Conservation (phyloP, 2,113 vertebrate genomes). For the Epinephelus lanceolatus region DNA sequence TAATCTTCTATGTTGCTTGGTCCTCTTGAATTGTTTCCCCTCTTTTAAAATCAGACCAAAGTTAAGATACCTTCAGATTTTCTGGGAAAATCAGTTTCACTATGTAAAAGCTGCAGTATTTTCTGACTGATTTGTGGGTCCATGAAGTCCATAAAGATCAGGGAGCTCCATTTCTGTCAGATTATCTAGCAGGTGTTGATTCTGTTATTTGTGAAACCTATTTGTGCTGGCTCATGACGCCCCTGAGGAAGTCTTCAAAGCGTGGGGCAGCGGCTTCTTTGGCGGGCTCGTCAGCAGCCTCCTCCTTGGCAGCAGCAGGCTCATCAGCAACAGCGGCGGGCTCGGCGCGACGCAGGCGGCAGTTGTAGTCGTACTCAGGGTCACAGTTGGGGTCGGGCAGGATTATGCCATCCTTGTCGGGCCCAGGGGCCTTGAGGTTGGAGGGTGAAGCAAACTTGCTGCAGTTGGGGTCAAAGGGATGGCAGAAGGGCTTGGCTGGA, state of each 20-base stretch:
- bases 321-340: constrained; percentile 47
- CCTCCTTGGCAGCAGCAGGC: constrained; percentile 37
- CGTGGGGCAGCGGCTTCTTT: constrained; percentile 38
- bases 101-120: constrained; percentile 29
- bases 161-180: neutral
- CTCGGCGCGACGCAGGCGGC: constrained; percentile 78
- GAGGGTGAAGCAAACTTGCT: constrained; percentile 66
- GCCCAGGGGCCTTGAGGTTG: constrained; percentile 19
- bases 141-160: constrained; percentile 16
- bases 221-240: constrained; percentile 72
- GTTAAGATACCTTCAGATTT: constrained; percentile 32
- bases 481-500: constrained; percentile 75
- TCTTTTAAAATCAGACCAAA: constrained; percentile 22
- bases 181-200: neutral
- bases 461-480: constrained; percentile 84
- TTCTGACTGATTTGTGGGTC: constrained; percentile 28
- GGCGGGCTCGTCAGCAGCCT: constrained; percentile 39
- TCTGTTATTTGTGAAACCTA: constrained; percentile 56
- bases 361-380: constrained; percentile 85
- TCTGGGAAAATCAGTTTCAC: constrained; percentile 17
- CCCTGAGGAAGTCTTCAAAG: constrained; percentile 82
- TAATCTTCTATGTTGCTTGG: constrained; percentile 18
- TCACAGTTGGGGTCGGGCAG: constrained; percentile 85
- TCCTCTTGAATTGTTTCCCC: constrained; percentile 7
- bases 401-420: constrained; percentile 69